These are phyloP conservation scores for Caenorhabditis tropicalis DNA, from an alignment of 1,140 invertebrate genomes.

Conservation along the genomic window DNA sequence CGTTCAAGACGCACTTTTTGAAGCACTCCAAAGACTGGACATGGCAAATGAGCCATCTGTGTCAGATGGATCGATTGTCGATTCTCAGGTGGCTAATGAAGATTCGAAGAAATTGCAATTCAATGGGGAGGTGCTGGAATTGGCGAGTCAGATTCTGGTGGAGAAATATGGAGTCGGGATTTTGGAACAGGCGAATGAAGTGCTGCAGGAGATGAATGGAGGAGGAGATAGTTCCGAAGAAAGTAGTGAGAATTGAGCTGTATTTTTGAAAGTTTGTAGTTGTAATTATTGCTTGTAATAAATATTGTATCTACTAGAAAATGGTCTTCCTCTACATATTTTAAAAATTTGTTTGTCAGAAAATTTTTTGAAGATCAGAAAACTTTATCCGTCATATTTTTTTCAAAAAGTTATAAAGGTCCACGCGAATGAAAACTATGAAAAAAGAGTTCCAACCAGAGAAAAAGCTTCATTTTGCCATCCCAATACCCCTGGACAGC, in stretches of 20 bases:
- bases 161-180: conserved; percentile 11
- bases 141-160: conserved; percentile 6
- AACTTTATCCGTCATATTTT: too few species aligned
- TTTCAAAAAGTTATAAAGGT: too few species aligned
- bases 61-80: neutral
- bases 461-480: too few species aligned
- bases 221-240: neutral
- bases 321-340: too few species aligned
- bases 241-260: neutral
- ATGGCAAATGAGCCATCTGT: neutral
- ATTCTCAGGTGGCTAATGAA: neutral
- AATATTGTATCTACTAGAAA: too few species aligned
- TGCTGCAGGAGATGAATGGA: neutral
- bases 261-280: too few species aligned
- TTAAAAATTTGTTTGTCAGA: too few species aligned
- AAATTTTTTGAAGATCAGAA: too few species aligned
- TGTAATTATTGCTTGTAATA: too few species aligned
- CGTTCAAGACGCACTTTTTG: neutral
- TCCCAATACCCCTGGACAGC: too few species aligned
- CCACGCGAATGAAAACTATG: too few species aligned
- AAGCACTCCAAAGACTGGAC: neutral
- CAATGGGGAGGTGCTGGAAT: conserved; percentile 7
- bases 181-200: neutral
- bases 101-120: conserved; percentile 28
- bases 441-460: too few species aligned